Percentiles rank a stretch among this genome's conserved stretches.
Evolutionary conservation across 2,113 vertebrate species (phyloP).

Genomic region (Accipiter cooperii): DNA sequence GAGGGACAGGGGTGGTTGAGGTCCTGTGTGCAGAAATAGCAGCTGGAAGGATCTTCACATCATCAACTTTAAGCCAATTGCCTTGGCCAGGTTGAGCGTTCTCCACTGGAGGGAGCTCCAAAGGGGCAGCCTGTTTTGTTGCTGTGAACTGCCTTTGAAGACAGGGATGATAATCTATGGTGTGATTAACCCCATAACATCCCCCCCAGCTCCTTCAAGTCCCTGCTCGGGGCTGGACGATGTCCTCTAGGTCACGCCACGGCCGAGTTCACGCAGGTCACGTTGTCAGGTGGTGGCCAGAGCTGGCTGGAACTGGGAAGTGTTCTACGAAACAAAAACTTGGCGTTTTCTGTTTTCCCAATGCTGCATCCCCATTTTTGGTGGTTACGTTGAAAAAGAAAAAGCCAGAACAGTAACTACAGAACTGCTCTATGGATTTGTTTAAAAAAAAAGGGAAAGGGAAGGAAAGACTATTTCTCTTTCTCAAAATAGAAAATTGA

Average conservation of each 20-base stretch:
- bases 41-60: background rate
- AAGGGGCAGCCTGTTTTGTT: background rate
- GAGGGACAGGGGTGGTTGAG: background rate
- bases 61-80: background rate
- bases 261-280: fast-evolving
- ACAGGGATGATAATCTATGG: background rate
- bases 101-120: background rate
- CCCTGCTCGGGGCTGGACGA: background rate
- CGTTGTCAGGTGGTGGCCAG: background rate
- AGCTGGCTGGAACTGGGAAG: background rate
- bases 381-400: background rate
- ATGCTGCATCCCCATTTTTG: fast-evolving
- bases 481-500: background rate
- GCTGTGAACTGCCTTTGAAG: background rate
- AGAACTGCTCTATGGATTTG: background rate
- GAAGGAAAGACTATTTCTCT: background rate
- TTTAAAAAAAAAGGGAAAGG: background rate
- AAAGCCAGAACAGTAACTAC: background rate
- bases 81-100: background rate
- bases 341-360: background rate
- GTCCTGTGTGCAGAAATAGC: background rate
- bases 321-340: background rate
- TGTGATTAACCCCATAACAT: background rate
- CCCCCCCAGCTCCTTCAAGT: background rate
- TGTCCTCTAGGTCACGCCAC: background rate